Conservation (phyloP, 2,113 vertebrate genomes). For the Ciconia stormi region DNA sequence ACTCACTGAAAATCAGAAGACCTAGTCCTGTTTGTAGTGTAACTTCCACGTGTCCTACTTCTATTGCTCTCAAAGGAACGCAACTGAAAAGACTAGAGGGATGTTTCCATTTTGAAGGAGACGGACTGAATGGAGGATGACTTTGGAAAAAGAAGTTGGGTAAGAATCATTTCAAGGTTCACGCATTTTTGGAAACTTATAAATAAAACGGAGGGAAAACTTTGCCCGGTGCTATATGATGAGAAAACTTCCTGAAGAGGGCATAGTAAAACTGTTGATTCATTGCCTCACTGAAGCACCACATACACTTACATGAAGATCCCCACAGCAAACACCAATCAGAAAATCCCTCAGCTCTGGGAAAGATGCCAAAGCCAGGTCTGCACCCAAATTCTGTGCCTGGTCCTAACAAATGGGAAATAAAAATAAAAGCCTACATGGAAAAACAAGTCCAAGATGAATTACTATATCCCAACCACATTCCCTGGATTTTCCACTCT, state of each 20-base stretch:
- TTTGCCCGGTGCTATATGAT: not conserved
- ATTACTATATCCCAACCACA: not conserved
- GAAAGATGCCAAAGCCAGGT: not conserved
- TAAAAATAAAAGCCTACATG: not conserved
- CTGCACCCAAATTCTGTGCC: not conserved
- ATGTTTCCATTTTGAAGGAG: not conserved
- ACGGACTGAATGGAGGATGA: not conserved
- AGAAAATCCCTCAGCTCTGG: not conserved
- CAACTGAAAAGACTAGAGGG: not conserved
- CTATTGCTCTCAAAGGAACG: not conserved
- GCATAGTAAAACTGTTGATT: constrained; percentile 63
- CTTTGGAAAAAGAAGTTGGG: not conserved
- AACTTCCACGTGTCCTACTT: not conserved
- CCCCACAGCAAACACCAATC: not conserved
- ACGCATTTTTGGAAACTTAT: not conserved
- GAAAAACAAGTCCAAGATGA: not conserved
- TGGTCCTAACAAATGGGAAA: not conserved
- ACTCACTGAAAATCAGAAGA: not conserved
- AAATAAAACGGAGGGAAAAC: not conserved
- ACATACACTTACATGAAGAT: not conserved
- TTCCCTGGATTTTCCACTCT: not conserved
- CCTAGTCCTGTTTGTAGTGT: not conserved
- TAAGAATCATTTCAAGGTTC: not conserved
- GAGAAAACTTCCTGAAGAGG: constrained; percentile 61
- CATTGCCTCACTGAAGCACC: constrained; percentile 6